Percentiles rank a stretch among this genome's conserved stretches.
phyloP scores from a whole-genome alignment of 2,797 vertebrate genomes.

The Euphonia xanthogaster region DNA sequence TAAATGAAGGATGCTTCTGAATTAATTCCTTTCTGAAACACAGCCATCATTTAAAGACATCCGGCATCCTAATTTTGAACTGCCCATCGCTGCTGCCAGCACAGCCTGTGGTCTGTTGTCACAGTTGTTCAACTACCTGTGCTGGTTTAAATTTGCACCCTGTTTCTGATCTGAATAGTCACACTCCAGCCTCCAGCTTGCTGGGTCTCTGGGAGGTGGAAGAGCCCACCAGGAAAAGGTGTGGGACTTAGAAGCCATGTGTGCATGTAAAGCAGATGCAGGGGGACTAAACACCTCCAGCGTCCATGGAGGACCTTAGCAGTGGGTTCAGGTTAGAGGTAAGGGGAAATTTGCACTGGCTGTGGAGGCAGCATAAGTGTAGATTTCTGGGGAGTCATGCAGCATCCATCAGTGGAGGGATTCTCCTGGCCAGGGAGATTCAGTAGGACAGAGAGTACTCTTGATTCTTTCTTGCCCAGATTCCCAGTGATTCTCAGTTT shows the following conservation, averaged over 20 bases:
- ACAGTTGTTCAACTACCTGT: background rate
- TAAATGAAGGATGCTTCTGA: background rate
- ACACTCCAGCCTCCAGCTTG: background rate
- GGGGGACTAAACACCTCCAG: background rate
- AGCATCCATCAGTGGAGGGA: background rate
- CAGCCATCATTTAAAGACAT: background rate
- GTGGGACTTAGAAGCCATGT: background rate
- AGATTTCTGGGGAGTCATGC: background rate
- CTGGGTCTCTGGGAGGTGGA: background rate
- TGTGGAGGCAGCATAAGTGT: background rate
- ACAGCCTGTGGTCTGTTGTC: background rate
- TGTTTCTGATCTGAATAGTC: background rate
- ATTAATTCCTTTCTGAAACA: background rate
- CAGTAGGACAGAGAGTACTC: background rate
- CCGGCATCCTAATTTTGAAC: background rate
- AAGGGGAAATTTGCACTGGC: background rate
- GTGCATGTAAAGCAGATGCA: background rate
- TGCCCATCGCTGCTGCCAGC: background rate
- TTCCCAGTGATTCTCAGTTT: background rate
- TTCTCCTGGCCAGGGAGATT: background rate
- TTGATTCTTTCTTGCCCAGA: background rate
- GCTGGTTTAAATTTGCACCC: background rate
- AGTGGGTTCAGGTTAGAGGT: background rate
- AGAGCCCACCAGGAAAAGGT: background rate
- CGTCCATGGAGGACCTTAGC: background rate